Evolutionary conservation across 1,140 invertebrate species (phyloP).

Genomic region (Bombus sibiricus): DNA sequence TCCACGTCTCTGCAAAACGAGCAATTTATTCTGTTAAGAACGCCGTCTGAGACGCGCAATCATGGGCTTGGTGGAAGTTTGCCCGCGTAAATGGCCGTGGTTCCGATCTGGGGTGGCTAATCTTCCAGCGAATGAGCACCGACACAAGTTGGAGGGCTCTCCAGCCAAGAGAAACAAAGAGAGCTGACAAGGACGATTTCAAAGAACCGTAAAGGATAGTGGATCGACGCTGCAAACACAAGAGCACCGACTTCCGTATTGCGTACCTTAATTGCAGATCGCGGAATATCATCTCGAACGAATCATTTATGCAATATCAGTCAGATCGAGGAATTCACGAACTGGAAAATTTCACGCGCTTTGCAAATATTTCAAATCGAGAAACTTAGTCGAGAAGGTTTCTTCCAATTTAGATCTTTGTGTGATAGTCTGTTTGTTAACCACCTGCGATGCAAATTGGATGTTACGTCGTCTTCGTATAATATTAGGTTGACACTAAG

Average conservation of each 20-base stretch:
- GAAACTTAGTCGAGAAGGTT: no score
- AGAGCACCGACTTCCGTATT: conserved; percentile 8
- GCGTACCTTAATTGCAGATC: not conserved
- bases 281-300: not conserved
- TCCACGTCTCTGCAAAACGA: conserved; percentile 46
- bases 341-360: not conserved
- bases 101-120: conserved; percentile 66
- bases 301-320: not conserved
- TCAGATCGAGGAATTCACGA: not conserved
- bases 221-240: not conserved
- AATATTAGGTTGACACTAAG: no score
- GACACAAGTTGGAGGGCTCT: conserved; percentile 77
- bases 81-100: conserved; percentile 64
- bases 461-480: fast-evolving
- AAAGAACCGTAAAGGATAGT: conserved; percentile 26
- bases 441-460: fast-evolving
- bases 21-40: conserved; percentile 68
- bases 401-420: no score
- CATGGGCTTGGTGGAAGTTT: conserved; percentile 62
- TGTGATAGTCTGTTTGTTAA: no score
- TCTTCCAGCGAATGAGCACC: conserved; percentile 69
- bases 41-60: conserved; percentile 58
- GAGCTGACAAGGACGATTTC: not conserved
- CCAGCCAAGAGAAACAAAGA: conserved; percentile 74
- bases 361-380: not conserved